Evolutionary conservation across 1,140 invertebrate genomes (phyloP), one percentile per base, ranked within the genome.

Genomic region (Aphaenogaster rudis): DNA sequence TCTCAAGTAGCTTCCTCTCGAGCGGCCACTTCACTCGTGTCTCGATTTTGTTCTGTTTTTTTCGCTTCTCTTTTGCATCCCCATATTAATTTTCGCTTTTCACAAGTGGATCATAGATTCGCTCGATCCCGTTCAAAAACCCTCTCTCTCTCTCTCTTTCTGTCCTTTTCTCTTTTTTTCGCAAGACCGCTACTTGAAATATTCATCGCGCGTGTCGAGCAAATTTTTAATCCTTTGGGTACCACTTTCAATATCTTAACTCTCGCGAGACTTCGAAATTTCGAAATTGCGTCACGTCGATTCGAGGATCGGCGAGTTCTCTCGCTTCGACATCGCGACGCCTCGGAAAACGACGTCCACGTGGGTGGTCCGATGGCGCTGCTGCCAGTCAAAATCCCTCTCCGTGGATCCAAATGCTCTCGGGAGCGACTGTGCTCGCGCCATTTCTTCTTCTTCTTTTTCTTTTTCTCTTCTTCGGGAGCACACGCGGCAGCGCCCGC

Each of bases 21-120:
- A 94, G 93, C 92, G 79, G 17, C 84, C 87, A 91, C 93, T 94
- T 93, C 91, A 94, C 92, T 93, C 92, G 88, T 93, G 93, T 90
- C 89, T 90, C 88, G 76, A 87, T 82, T 90, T 69, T 72, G 50
- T 76, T 87, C 74, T 88, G 79, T 81, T 84, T 86, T 59, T 86
- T 86, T 63, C 78, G 21, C 71, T 52, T 64, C 57, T 82, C 48
- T 84, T 50, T 76, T n/a, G 15, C 61, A 59, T 42, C 17, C 15
- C 8, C 54, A 8, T 77, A 71, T 84, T 67, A 66, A 59, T 85
- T 84, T 63, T 66, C 50, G 42, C 54, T 33, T 33, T 48, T 72
- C 39, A 45, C 21, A 33, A 36, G 63, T 52, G 21, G 28, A 61
- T 72, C 17, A 71, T 39, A 15, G 15, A 81, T 57, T 57, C 45